Base-by-base conservation (phyloP, 2,113 vertebrate species). In the Cygnus buccinator region DNA sequence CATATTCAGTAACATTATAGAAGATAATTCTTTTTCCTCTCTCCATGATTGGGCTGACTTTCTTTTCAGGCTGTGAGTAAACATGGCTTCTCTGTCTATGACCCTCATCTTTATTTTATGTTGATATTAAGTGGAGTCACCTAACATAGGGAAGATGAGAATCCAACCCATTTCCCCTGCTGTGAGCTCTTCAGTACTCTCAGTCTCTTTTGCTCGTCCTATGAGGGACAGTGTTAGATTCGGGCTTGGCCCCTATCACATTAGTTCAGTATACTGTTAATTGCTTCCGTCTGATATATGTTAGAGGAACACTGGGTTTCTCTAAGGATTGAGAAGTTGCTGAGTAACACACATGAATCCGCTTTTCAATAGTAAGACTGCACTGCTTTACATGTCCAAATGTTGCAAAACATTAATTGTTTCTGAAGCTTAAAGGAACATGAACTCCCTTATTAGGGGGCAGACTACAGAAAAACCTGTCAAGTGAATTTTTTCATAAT, bases 121-220 rank as follows among this genome's bases (percentile, higher is more conserved):
- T 44, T 86, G 31, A 5, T 87, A 48, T 68, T 78, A 41, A 84
- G 14, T 13, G 22, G 54, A 84, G 50, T 50, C 76, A 29, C 19
- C 31, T 39, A 20, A 18, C 4, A 5, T 26, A 75, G 48, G 43
- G 29, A 21, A 75, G 48, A 41, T 41, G 52, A 81, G 48, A 41
- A 72, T 13, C 3, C 39, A 77, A 26, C 20, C 58, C 21, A 3
- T 84, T 81, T 71, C 68, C 23, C 43, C 39, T 17, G 1, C 10
- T 55, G 41, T 31, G 48, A 71, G 10, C 7, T 75, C 54, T 33
- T 2, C 41, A 80, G 14, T 5, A 6, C 4, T 66, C n/a, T 50
- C 0, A 0, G 28, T 46, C 33, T 71, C 59, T 76, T 71, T 74
- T 54, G 33, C 19, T 59, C 21, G 35, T 31, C 1, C 0, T 57